These are phyloP conservation scores for Apis cerana DNA, from an alignment of 1,140 invertebrate genomes.

Conservation along the genomic window DNA sequence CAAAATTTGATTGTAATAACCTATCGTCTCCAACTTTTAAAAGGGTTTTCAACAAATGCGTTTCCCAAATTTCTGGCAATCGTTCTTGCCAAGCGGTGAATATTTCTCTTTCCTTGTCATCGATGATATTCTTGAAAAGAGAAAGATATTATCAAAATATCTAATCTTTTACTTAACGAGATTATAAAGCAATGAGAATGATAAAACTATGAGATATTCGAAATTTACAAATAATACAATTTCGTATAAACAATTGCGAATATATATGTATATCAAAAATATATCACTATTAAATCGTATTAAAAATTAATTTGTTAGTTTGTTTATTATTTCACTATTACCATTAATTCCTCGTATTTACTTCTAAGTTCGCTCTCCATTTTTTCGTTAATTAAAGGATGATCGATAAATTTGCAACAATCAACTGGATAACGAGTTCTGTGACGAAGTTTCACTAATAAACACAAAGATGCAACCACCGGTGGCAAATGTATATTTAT, in stretches of 20 bases:
- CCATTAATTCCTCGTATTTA: constrained; percentile 68
- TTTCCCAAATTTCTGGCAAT: constrained; percentile 56
- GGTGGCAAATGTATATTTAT: constrained; percentile 87
- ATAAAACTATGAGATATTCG: too few species aligned
- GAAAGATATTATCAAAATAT: not conserved
- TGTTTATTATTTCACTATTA: constrained; percentile 37
- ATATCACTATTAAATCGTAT: too few species aligned
- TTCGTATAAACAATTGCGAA: too few species aligned
- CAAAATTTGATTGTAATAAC: constrained; percentile 68
- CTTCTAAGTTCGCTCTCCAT: constrained; percentile 49
- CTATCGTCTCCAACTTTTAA: constrained; percentile 58
- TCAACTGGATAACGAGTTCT: constrained; percentile 85
- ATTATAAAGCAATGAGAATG: too few species aligned
- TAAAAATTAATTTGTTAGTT: too few species aligned
- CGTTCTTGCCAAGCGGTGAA: constrained; percentile 67
- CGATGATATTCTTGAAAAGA: constrained; percentile 58
- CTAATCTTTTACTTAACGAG: too few species aligned
- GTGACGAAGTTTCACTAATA: constrained; percentile 86
- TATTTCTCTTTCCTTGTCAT: constrained; percentile 62
- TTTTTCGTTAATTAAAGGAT: constrained; percentile 65
- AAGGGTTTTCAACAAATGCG: constrained; percentile 62
- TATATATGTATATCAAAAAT: too few species aligned
- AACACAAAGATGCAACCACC: constrained; percentile 87
- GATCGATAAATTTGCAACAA: constrained; percentile 63
- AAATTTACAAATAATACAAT: too few species aligned